These are phyloP conservation scores for Drosophila neonasuta DNA, from an alignment of 2,888 invertebrate genomes.

Conservation along the genomic window DNA sequence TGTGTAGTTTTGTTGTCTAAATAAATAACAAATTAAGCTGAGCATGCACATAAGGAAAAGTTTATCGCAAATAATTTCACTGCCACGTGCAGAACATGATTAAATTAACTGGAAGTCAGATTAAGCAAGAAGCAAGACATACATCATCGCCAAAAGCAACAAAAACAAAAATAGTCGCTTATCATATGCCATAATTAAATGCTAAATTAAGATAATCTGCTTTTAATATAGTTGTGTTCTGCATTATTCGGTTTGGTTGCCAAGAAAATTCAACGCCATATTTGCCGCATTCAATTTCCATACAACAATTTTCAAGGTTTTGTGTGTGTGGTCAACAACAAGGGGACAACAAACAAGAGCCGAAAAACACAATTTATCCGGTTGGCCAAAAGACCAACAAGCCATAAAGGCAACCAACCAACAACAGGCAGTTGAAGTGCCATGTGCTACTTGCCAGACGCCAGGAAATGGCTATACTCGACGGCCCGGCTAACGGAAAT, in stretches of 20 bases:
- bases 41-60: constrained; percentile 50
- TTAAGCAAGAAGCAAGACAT: constrained; percentile 4
- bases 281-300: constrained; percentile 50
- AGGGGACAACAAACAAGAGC: constrained; percentile 7
- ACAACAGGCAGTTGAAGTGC: constrained; percentile 23
- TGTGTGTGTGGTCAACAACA: constrained; percentile 32
- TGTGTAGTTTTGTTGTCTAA: constrained; percentile 17
- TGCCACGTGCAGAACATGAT: constrained; percentile 25
- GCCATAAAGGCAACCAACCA: too few relatives aligned
- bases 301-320: constrained; percentile 39
- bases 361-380: constrained; percentile 15
- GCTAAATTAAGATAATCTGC: constrained; percentile 10
- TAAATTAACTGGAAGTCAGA: constrained; percentile 22
- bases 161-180: not conserved
- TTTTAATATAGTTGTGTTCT: constrained; percentile 12
- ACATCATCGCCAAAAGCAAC: not conserved
- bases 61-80: constrained; percentile 28
- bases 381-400: constrained; percentile 12
- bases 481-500: constrained; percentile 42
- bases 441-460: constrained; percentile 12
- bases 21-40: constrained; percentile 61
- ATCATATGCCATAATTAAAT: not conserved
- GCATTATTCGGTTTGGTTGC: constrained; percentile 9
- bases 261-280: constrained; percentile 34
- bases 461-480: constrained; percentile 33